Percentiles rank a stretch among this genome's conserved stretches.
Conservation (phyloP, 23 tunicate genomes). For the Trididemnum nubilum region DNA sequence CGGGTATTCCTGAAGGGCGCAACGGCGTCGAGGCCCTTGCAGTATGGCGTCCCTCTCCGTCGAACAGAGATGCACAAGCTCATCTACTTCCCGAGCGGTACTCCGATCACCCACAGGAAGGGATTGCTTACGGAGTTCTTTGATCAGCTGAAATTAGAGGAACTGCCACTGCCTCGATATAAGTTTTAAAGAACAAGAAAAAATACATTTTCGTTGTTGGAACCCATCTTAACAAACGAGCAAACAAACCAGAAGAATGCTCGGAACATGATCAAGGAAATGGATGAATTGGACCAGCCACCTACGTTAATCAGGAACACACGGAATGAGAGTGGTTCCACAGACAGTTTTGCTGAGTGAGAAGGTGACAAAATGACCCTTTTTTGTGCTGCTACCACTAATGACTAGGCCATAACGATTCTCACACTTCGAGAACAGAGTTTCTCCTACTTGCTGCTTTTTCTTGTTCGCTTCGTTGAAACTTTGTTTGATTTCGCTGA, state of each 20-base stretch:
- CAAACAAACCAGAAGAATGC: no score
- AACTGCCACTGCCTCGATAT: not conserved
- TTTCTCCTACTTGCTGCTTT: slow-evolving; percentile 51
- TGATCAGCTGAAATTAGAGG: slow-evolving; percentile 34
- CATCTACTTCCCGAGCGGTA: slow-evolving; percentile 28
- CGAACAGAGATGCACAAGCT: slow-evolving; percentile 30
- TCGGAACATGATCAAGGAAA: no score
- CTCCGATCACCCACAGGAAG: slow-evolving; percentile 12
- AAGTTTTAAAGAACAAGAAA: no score
- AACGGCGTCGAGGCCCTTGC: slow-evolving; percentile 60
- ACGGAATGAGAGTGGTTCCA: no score
- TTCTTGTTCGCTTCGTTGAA: slow-evolving; percentile 47
- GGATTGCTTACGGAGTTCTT: slow-evolving; percentile 35
- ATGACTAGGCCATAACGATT: no score
- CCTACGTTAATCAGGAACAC: no score
- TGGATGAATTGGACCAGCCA: no score
- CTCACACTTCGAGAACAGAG: no score
- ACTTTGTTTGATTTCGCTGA: slow-evolving; percentile 56
- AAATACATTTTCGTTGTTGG: no score
- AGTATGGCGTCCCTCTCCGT: slow-evolving; percentile 45
- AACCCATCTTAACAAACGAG: no score
- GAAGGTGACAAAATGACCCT: no score
- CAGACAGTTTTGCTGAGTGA: slow-evolving; percentile 17
- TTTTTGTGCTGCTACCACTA: no score
- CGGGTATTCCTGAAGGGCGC: slow-evolving; percentile 64